phyloP scores from a whole-genome alignment of 2,888 invertebrate species.

The Drosophila macrospina region DNA sequence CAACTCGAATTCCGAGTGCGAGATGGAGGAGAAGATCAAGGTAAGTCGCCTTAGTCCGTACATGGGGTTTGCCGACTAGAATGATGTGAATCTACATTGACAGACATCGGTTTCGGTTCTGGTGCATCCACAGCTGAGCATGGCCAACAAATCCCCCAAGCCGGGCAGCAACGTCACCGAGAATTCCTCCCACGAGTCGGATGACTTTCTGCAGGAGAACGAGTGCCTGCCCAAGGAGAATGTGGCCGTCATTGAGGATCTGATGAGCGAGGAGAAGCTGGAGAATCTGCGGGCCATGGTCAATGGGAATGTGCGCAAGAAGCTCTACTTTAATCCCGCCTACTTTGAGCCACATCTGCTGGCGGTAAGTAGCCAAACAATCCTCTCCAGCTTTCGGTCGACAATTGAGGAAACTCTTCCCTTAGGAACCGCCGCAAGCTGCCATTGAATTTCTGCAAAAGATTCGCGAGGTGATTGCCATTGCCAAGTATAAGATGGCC shows the following conservation, averaged over 20 bases:
- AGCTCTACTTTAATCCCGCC: constrained; percentile 95
- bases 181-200: constrained; percentile 65
- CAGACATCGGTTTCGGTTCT: constrained; percentile 91
- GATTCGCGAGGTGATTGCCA: constrained; percentile 95
- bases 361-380: constrained; percentile 87
- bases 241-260: constrained; percentile 93
- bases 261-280: constrained; percentile 88
- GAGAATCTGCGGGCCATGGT: constrained; percentile 88
- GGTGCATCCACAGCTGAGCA: constrained; percentile 87
- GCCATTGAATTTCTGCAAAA: constrained; percentile 95
- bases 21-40: constrained; percentile 84
- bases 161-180: constrained; percentile 52
- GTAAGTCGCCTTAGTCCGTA: constrained; percentile 24
- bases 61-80: neutral
- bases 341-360: constrained; percentile 95
- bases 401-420: too few species aligned
- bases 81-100: constrained; percentile 49
- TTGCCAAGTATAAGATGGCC: constrained; percentile 95
- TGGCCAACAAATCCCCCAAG: constrained; percentile 67
- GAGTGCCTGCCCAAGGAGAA: constrained; percentile 94
- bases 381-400: neutral
- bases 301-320: constrained; percentile 90
- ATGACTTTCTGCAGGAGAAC: constrained; percentile 84
- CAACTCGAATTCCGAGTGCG: constrained; percentile 89
- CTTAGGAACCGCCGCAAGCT: constrained; percentile 94